Evolutionary conservation across 1,140 invertebrate species (phyloP).

Genomic region (Apocrypta bakeri): DNA sequence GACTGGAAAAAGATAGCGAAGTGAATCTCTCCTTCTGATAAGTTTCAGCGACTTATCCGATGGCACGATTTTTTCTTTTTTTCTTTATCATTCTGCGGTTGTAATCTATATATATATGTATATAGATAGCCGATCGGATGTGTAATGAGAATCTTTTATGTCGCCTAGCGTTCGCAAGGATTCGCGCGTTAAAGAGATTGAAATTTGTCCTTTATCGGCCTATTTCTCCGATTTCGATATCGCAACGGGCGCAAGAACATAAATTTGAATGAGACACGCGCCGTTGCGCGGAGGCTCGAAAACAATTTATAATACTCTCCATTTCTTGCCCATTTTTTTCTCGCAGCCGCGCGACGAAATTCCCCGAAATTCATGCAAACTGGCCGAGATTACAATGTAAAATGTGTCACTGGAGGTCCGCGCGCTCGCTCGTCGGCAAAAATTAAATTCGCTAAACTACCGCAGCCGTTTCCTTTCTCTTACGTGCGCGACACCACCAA

Average conservation of each 20-base stretch:
- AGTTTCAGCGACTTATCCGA: constrained; percentile 25
- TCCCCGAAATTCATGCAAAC: constrained; percentile 32
- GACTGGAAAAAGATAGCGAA: background rate
- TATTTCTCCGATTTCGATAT: constrained; percentile 16
- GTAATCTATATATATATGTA: constrained; percentile 3
- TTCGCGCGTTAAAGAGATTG: constrained; percentile 17
- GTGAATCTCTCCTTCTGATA: constrained; percentile 41
- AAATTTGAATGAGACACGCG: constrained; percentile 26
- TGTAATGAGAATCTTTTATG: constrained; percentile 46
- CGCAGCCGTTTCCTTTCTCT: too few relatives aligned
- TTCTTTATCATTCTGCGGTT: background rate
- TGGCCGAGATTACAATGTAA: constrained; percentile 28
- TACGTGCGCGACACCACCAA: background rate
- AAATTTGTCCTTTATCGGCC: constrained; percentile 3
- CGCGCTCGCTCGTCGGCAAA: background rate
- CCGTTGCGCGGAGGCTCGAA: background rate
- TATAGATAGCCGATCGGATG: background rate
- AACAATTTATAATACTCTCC: background rate
- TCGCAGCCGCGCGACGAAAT: background rate
- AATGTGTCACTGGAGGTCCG: background rate
- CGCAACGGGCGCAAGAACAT: background rate
- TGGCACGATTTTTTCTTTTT: constrained; percentile 16
- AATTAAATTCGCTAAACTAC: constrained; percentile 28
- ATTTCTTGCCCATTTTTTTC: background rate
- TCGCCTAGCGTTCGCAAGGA: background rate